Percentiles rank a stretch among this genome's conserved stretches.
Evolutionary conservation across 1,140 invertebrate genomes (phyloP).

Genomic region (Lethrus apterus): DNA sequence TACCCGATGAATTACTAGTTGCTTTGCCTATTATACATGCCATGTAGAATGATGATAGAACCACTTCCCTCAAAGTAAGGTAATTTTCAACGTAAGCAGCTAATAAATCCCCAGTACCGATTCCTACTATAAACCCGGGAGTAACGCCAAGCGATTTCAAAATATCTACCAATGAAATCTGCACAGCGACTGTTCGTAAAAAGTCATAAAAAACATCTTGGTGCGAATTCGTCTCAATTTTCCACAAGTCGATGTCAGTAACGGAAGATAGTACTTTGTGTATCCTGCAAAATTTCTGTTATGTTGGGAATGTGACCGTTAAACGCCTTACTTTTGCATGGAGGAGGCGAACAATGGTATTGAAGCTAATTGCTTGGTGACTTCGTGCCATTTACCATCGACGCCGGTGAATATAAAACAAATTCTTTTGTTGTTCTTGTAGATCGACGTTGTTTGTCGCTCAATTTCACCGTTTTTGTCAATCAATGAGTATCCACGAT

Average conservation of each 20-base stretch:
- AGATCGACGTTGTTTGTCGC: too few species aligned
- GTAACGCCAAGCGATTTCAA: constrained; percentile 54
- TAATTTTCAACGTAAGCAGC: constrained; percentile 80
- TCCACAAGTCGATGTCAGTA: too few species aligned
- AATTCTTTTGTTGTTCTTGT: background rate
- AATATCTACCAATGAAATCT: constrained; percentile 70
- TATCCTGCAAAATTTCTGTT: too few species aligned
- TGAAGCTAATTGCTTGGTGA: too few species aligned
- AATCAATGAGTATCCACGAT: background rate
- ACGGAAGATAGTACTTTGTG: too few species aligned
- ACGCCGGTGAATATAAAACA: background rate
- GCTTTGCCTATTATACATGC: background rate
- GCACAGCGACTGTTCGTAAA: constrained; percentile 66
- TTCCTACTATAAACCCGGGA: constrained; percentile 71
- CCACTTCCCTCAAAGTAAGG: constrained; percentile 71
- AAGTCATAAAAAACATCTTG: constrained; percentile 65
- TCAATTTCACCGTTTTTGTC: constrained; percentile 1
- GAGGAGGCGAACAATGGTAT: too few species aligned
- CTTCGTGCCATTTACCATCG: constrained; percentile 52
- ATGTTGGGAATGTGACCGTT: too few species aligned
- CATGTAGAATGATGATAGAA: constrained; percentile 34
- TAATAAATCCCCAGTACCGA: constrained; percentile 72
- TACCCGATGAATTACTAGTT: too few species aligned
- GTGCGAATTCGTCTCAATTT: too few species aligned
- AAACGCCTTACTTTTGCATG: too few species aligned